Conservation (phyloP, 2,888 invertebrate genomes). For the Mamestra brassicae region DNA sequence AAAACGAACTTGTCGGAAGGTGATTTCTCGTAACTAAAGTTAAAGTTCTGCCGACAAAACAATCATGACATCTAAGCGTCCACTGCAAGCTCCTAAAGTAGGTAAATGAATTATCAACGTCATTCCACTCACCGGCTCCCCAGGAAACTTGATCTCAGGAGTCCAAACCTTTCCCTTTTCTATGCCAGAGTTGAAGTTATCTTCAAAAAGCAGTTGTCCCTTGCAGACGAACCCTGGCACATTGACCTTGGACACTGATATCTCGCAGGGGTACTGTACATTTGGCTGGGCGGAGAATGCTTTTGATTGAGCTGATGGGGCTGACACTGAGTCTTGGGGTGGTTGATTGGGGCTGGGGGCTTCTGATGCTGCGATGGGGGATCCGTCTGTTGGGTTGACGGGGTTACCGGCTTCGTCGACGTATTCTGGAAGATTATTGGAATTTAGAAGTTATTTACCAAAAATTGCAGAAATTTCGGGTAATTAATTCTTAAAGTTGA, state of each 20-base stretch:
- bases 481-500: no score
- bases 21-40: no score
- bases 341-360: background rate
- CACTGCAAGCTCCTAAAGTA: background rate
- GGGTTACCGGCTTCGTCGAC: constrained; percentile 82
- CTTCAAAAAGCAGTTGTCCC: constrained; percentile 92
- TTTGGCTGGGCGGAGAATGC: background rate
- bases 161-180: constrained; percentile 90
- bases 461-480: no score
- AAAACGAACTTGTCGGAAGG: no score
- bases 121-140: constrained; percentile 90
- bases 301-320: constrained; percentile 7
- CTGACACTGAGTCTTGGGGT: background rate
- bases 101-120: background rate
- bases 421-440: constrained; percentile 69
- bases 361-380: background rate
- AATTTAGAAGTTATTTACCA: no score
- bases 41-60: no score
- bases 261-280: constrained; percentile 75
- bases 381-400: constrained; percentile 52
- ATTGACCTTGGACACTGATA: constrained; percentile 80
- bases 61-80: no score
- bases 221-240: constrained; percentile 86
- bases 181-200: constrained; percentile 88
- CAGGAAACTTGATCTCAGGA: constrained; percentile 90